Conservation (phyloP, 2,797 vertebrate species). For the Masticophis lateralis region DNA sequence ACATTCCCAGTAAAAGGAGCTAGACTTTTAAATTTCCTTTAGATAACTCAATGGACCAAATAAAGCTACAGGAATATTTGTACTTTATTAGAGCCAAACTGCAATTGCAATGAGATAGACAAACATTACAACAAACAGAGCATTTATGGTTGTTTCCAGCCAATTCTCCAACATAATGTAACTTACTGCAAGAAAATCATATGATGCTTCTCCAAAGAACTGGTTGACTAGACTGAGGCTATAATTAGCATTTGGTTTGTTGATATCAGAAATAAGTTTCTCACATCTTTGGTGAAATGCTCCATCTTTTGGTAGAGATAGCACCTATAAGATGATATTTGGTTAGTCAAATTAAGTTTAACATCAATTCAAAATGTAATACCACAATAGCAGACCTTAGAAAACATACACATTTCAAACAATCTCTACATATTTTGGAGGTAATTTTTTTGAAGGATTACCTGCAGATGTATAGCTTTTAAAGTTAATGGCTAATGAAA, state of each 20-base stretch:
- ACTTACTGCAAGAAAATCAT: conserved; percentile 80
- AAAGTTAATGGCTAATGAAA: neutral
- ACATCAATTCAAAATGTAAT: neutral
- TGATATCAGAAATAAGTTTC: conserved; percentile 74
- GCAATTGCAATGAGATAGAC: neutral
- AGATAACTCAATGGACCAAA: neutral
- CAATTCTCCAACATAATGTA: neutral
- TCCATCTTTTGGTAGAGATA: conserved; percentile 46
- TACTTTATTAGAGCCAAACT: neutral
- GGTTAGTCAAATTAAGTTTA: neutral
- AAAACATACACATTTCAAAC: too few species aligned
- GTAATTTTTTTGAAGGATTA: neutral
- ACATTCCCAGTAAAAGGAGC: neutral
- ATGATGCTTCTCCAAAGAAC: conserved; percentile 84
- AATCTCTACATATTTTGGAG: neutral
- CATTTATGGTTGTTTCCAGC: neutral
- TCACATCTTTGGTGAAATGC: conserved; percentile 65
- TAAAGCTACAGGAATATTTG: neutral
- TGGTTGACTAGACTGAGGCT: conserved; percentile 80
- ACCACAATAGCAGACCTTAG: neutral
- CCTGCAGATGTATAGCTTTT: neutral
- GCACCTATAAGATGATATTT: conserved; percentile 53
- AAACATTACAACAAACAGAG: neutral
- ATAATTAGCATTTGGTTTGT: conserved; percentile 56
- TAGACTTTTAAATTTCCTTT: neutral